Percentiles rank a stretch among this genome's conserved stretches.
phyloP scores from a whole-genome alignment of 2,797 vertebrate species.

The Orestias chungarensis region DNA sequence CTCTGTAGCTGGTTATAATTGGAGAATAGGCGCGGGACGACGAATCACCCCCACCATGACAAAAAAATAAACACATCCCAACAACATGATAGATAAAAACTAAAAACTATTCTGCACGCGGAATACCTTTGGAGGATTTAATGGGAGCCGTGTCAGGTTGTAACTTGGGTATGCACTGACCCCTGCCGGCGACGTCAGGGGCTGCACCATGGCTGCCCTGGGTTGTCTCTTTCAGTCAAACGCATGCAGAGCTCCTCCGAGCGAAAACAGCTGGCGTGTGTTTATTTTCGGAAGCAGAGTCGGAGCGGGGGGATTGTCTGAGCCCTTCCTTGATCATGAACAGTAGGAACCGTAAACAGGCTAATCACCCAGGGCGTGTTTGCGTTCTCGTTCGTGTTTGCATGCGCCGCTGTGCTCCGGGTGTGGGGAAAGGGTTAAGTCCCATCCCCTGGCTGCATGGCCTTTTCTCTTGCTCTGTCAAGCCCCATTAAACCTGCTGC shows the following conservation, averaged over 20 bases:
- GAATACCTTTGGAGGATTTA: constrained; percentile 59
- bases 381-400: constrained; percentile 61
- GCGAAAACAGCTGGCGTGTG: constrained; percentile 62
- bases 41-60: constrained; percentile 72
- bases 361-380: constrained; percentile 62
- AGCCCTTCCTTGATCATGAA: constrained; percentile 59
- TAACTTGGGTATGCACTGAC: constrained; percentile 75
- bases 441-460: constrained; percentile 70
- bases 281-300: constrained; percentile 61
- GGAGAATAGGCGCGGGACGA: constrained; percentile 44
- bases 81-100: neutral
- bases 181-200: constrained; percentile 51
- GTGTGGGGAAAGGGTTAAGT: constrained; percentile 75
- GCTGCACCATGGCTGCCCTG: constrained; percentile 31
- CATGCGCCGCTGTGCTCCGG: constrained; percentile 30
- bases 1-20: constrained; percentile 51
- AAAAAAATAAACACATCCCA: constrained; percentile 74
- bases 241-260: constrained; percentile 64
- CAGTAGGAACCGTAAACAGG: constrained; percentile 62
- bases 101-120: constrained; percentile 37
- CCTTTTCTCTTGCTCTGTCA: constrained; percentile 81
- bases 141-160: neutral
- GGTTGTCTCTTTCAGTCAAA: constrained; percentile 71
- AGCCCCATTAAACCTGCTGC: constrained; percentile 85
- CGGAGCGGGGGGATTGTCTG: constrained; percentile 50